These are phyloP conservation scores for Enteromius treurensis DNA, from an alignment of 2,797 vertebrate species.

Conservation along the genomic window DNA sequence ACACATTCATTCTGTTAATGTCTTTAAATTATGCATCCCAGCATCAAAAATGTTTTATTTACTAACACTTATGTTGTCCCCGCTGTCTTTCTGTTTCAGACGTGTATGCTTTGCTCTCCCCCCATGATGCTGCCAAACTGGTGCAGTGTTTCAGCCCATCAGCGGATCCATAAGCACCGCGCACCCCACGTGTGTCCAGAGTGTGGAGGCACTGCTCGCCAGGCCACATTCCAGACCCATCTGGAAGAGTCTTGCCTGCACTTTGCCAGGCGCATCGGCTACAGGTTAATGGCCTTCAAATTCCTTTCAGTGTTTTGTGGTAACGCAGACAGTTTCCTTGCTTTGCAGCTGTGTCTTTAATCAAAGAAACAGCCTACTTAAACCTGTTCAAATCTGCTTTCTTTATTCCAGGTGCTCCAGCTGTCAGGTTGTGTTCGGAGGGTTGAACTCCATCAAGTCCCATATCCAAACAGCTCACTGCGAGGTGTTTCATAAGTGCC, in stretches of 20 bases:
- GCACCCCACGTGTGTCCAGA: constrained; percentile 91
- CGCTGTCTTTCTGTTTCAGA: constrained; percentile 64
- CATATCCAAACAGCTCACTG: constrained; percentile 97
- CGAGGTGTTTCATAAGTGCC: constrained; percentile 97
- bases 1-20: neutral
- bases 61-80: neutral
- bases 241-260: constrained; percentile 90
- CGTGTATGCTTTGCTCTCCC: constrained; percentile 86
- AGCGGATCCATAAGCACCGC: constrained; percentile 88
- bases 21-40: neutral
- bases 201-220: constrained; percentile 87
- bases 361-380: neutral
- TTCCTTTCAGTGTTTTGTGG: neutral
- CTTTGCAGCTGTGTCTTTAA: neutral
- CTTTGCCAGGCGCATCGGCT: constrained; percentile 91
- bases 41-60: neutral
- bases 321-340: neutral
- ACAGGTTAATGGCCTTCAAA: constrained; percentile 79
- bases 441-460: constrained; percentile 93
- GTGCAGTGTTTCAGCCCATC: constrained; percentile 90
- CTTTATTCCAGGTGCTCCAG: constrained; percentile 86
- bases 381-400: neutral
- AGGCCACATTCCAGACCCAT: constrained; percentile 84
- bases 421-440: constrained; percentile 94
- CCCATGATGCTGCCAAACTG: constrained; percentile 91